These are phyloP conservation scores for Diorhabda sublineata DNA, from an alignment of 1,140 invertebrate species.

Conservation along the genomic window DNA sequence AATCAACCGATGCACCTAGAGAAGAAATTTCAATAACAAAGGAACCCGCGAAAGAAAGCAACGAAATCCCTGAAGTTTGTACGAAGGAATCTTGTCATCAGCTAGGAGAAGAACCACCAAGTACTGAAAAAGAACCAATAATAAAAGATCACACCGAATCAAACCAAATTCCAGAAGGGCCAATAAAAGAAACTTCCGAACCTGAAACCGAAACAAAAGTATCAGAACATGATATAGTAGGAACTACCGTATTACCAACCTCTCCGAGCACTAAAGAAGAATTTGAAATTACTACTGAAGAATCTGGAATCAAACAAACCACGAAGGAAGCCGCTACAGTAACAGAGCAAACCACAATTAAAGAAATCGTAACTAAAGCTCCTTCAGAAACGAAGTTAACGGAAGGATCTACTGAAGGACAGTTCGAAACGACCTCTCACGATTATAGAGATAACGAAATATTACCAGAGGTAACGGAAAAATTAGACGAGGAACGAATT, in stretches of 20 bases:
- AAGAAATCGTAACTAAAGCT: not conserved
- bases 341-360: constrained; percentile 11
- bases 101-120: not conserved
- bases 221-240: constrained; percentile 7
- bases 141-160: not conserved
- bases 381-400: not conserved
- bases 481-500: not conserved
- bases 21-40: constrained; percentile 4
- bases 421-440: constrained; percentile 8
- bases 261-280: constrained; percentile 8
- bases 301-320: constrained; percentile 6
- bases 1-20: constrained; percentile 21
- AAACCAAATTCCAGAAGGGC: constrained; percentile 3
- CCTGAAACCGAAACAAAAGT: constrained; percentile 12
- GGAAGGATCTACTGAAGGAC: constrained; percentile 4
- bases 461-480: constrained; percentile 1
- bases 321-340: not conserved
- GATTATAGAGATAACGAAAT: not conserved
- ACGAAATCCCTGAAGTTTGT: constrained; percentile 21
- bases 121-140: not conserved
- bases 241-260: constrained; percentile 4
- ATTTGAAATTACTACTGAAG: constrained; percentile 11
- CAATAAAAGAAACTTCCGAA: constrained; percentile 20
- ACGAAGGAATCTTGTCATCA: constrained; percentile 23
- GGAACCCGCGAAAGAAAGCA: constrained; percentile 12